Evolutionary conservation across 2,888 invertebrate genomes (phyloP).

Genomic region (Vandiemenella viatica): DNA sequence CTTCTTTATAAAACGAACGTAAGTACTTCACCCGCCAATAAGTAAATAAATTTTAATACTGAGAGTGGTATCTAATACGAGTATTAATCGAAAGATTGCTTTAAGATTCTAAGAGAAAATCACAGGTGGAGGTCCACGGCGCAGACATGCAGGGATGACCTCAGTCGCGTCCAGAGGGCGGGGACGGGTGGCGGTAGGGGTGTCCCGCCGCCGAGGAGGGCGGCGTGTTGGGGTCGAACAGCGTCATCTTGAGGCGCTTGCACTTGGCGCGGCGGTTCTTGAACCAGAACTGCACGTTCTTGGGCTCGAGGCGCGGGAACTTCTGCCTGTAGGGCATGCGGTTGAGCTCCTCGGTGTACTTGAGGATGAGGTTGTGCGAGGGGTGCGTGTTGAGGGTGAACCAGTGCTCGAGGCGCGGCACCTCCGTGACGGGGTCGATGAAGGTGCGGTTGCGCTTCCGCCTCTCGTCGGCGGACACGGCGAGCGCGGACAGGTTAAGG

Average conservation of each 20-base stretch:
- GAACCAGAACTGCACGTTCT: constrained; percentile 99
- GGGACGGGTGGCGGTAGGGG: constrained; percentile 1
- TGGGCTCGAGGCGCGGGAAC: constrained; percentile 95
- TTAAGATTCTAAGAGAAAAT: too few species aligned
- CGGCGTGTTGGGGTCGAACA: constrained; percentile 41
- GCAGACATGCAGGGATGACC: background rate
- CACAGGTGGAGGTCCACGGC: too few species aligned
- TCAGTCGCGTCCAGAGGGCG: constrained; percentile 1
- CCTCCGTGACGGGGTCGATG: constrained; percentile 97
- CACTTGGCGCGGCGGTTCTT: constrained; percentile 97
- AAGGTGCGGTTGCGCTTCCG: constrained; percentile 94
- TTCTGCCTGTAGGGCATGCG: constrained; percentile 94
- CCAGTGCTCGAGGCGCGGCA: constrained; percentile 87
- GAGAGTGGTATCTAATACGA: too few species aligned
- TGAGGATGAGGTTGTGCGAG: constrained; percentile 90
- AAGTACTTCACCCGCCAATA: too few species aligned
- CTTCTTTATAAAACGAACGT: too few species aligned
- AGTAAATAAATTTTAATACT: too few species aligned
- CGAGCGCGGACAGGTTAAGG: constrained; percentile 15
- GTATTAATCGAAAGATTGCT: too few species aligned
- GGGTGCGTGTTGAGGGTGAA: constrained; percentile 97
- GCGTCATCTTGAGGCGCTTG: constrained; percentile 84
- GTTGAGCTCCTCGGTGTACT: constrained; percentile 95
- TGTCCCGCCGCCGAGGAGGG: background rate
- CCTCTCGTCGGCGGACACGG: constrained; percentile 47